Evolutionary conservation across 2,888 invertebrate genomes (phyloP).

Genomic region (Meliscaeva auricollis): DNA sequence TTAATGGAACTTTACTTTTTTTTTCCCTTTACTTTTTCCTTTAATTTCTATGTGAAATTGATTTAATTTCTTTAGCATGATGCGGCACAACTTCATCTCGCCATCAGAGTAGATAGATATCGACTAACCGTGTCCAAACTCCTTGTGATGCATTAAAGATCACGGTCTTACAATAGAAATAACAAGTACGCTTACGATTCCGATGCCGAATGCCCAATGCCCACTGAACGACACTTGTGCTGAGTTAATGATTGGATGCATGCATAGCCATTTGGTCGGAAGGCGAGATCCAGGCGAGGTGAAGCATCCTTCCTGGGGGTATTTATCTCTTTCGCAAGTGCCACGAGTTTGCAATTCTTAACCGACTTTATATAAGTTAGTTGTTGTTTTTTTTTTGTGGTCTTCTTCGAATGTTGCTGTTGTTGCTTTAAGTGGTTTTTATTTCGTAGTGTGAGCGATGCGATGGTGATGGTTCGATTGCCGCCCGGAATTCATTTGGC

Average conservation of each 20-base stretch:
- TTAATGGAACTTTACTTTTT: conserved; percentile 66
- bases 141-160: conserved; percentile 71
- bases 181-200: conserved; percentile 56
- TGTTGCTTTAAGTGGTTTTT: conserved; percentile 65
- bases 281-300: not conserved
- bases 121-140: conserved; percentile 41
- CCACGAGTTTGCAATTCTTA: conserved; percentile 63
- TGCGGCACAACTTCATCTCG: conserved; percentile 12
- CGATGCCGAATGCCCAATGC: conserved; percentile 56
- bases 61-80: conserved; percentile 50
- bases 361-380: conserved; percentile 18
- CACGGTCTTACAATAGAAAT: conserved; percentile 62
- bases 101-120: not conserved
- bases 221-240: conserved; percentile 67
- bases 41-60: conserved; percentile 38
- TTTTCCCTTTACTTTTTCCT: not conserved
- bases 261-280: conserved; percentile 37
- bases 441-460: conserved; percentile 33
- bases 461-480: conserved; percentile 48
- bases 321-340: conserved; percentile 32
- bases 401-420: conserved; percentile 5
- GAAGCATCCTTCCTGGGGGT: conserved; percentile 35
- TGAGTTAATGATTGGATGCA: conserved; percentile 69
- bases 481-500: conserved; percentile 70
- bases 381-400: conserved; percentile 2